These are phyloP conservation scores for Coboldia fuscipes DNA, from an alignment of 1,140 invertebrate genomes.

Conservation along the genomic window DNA sequence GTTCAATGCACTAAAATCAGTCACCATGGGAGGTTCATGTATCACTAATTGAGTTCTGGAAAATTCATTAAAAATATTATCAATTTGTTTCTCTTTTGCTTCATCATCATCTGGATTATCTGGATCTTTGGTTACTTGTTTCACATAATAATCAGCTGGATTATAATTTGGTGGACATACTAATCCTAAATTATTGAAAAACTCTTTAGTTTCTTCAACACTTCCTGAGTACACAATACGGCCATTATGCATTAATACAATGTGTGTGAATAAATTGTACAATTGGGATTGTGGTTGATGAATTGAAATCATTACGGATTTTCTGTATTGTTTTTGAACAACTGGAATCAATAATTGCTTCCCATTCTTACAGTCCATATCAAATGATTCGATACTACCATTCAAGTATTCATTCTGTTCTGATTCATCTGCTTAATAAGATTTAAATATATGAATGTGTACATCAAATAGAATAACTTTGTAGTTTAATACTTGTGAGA, in stretches of 20 bases:
- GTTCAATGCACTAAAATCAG: slow-evolving; percentile 14
- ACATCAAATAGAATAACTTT: too few relatives aligned
- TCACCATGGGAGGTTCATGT: slow-evolving; percentile 9
- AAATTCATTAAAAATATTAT: too few relatives aligned
- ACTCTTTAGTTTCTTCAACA: slow-evolving; percentile 34
- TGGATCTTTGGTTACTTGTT: too few relatives aligned
- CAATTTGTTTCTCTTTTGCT: slow-evolving; percentile 17
- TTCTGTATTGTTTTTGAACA: slow-evolving; percentile 28
- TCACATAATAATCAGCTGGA: slow-evolving; percentile 42
- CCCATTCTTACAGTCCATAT: neutral
- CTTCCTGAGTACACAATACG: slow-evolving; percentile 62
- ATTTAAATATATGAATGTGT: too few relatives aligned
- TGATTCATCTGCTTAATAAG: too few relatives aligned
- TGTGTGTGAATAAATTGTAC: slow-evolving; percentile 58
- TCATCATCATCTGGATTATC: slow-evolving; percentile 21
- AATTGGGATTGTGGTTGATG: slow-evolving; percentile 75
- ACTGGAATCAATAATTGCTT: neutral
- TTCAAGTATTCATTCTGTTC: neutral
- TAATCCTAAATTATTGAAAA: slow-evolving; percentile 36
- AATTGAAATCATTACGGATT: slow-evolving; percentile 63
- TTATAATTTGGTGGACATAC: slow-evolving; percentile 37
- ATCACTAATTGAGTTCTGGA: too few relatives aligned
- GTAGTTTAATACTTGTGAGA: too few relatives aligned
- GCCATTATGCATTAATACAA: slow-evolving; percentile 56
- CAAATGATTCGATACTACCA: neutral